phyloP scores from a whole-genome alignment of 53 echinoderm and acorn worm species.

The Patiria pectinifera region DNA sequence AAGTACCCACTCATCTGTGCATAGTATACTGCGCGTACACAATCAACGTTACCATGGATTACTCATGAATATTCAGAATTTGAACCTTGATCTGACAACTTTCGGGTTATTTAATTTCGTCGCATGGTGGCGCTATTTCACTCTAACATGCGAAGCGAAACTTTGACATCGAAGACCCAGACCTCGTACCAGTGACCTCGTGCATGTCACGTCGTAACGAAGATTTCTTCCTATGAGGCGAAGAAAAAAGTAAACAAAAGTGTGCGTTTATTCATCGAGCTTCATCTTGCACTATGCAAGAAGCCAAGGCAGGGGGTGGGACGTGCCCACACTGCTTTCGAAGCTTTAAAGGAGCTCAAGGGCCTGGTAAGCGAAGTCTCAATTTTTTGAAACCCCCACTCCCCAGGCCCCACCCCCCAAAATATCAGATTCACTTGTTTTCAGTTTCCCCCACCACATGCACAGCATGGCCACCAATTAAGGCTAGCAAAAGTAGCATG shows the following conservation, averaged over 20 bases:
- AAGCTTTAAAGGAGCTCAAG: constrained; percentile 41
- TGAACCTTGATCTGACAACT: background rate
- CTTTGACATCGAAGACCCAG: background rate
- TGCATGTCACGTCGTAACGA: background rate
- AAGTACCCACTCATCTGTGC: background rate
- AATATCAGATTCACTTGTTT: background rate
- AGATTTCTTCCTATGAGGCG: background rate
- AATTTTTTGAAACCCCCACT: no score
- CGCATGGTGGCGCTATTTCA: constrained; percentile 29
- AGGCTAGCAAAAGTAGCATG: no score
- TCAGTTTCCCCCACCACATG: no score
- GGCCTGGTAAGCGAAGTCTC: constrained; percentile 34
- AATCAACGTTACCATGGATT: constrained; percentile 58
- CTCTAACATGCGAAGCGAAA: background rate
- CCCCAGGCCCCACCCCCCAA: no score
- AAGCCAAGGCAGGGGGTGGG: constrained; percentile 19
- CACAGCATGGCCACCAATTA: no score
- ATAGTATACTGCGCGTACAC: background rate
- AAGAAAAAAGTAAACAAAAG: background rate
- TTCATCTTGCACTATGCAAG: constrained; percentile 31
- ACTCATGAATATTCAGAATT: constrained; percentile 36
- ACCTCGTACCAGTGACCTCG: no score
- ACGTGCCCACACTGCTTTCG: constrained; percentile 49
- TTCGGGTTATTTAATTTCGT: background rate
- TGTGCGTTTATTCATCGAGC: background rate